A percentile compares a stretch with the other conserved stretches of the same genome.
phyloP scores from a whole-genome alignment of 2,797 vertebrate species.

The Crocodylus rhombifer region DNA sequence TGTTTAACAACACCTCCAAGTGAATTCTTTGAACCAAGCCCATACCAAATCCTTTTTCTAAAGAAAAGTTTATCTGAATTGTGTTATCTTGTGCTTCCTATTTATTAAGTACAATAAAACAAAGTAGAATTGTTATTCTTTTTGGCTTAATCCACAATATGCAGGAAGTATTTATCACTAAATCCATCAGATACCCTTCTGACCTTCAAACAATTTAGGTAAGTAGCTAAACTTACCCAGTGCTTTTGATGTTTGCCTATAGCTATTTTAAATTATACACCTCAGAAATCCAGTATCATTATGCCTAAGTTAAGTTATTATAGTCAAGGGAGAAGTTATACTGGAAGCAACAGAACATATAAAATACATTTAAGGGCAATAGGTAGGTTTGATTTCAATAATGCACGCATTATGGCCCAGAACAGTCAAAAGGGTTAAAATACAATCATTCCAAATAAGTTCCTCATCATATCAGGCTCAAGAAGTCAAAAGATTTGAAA shows the following conservation, averaged over 20 bases:
- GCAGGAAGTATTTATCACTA: neutral
- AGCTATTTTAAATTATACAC: slow-evolving; percentile 46
- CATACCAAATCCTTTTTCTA: neutral
- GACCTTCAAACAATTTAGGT: slow-evolving; percentile 37
- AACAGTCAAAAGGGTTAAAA: slow-evolving; percentile 80
- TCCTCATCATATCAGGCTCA: slow-evolving; percentile 77
- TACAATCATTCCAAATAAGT: slow-evolving; percentile 76
- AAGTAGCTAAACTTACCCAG: slow-evolving; percentile 49
- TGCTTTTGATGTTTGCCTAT: slow-evolving; percentile 58
- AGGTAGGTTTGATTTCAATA: slow-evolving; percentile 68
- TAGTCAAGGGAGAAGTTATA: slow-evolving; percentile 54
- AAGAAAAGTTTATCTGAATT: slow-evolving; percentile 20
- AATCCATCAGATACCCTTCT: slow-evolving; percentile 42
- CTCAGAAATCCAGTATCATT: slow-evolving; percentile 58
- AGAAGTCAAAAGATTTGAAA: slow-evolving; percentile 84
- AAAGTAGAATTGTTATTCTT: neutral
- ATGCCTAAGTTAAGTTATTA: slow-evolving; percentile 57
- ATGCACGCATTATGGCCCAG: slow-evolving; percentile 58
- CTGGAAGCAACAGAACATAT: slow-evolving; percentile 52
- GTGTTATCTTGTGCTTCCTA: slow-evolving; percentile 11
- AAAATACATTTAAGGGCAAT: slow-evolving; percentile 51
- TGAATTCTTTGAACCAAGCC: neutral
- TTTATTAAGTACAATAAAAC: slow-evolving; percentile 14
- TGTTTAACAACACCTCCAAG: slow-evolving; percentile 1
- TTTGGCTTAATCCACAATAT: slow-evolving; percentile 6